Evolutionary conservation across 2,888 invertebrate species (phyloP).

Genomic region (Lottia scabra): DNA sequence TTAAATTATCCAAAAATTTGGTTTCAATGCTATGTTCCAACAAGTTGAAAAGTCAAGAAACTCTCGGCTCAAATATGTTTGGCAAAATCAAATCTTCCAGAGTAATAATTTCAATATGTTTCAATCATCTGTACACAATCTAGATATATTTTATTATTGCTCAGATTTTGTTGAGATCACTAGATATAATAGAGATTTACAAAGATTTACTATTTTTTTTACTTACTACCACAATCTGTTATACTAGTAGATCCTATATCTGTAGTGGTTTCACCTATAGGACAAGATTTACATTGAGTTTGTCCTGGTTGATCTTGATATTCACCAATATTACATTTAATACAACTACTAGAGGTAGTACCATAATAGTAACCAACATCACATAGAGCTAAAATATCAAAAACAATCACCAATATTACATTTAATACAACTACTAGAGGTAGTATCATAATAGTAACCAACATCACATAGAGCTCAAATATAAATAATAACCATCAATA

Average conservation of each 20-base stretch:
- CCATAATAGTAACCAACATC: conserved; percentile 43
- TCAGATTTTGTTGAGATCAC: too few relatives aligned
- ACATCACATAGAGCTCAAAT: conserved; percentile 57
- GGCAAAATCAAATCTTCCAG: too few relatives aligned
- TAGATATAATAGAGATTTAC: too few relatives aligned
- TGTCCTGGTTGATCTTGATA: conserved; percentile 31
- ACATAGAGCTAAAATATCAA: conserved; percentile 61
- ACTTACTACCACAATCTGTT: conserved; percentile 43
- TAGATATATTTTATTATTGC: too few relatives aligned
- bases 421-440: conserved; percentile 12
- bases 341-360: conserved; percentile 8
- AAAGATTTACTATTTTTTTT: too few relatives aligned
- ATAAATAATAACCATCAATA: too few relatives aligned
- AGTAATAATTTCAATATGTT: too few relatives aligned
- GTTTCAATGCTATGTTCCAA: too few relatives aligned
- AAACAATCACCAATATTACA: conserved; percentile 31
- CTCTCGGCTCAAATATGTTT: too few relatives aligned
- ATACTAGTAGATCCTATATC: conserved; percentile 32
- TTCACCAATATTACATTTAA: conserved; percentile 28
- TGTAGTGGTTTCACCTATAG: conserved; percentile 19
- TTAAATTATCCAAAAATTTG: too few relatives aligned
- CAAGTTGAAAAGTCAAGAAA: too few relatives aligned
- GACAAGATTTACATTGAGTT: conserved; percentile 26
- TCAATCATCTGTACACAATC: too few relatives aligned
- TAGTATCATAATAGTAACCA: conserved; percentile 37